A percentile compares a stretch with the other conserved stretches of the same genome.
Evolutionary conservation across 2,888 invertebrate genomes (phyloP).

Genomic region (Tetranychus piercei): DNA sequence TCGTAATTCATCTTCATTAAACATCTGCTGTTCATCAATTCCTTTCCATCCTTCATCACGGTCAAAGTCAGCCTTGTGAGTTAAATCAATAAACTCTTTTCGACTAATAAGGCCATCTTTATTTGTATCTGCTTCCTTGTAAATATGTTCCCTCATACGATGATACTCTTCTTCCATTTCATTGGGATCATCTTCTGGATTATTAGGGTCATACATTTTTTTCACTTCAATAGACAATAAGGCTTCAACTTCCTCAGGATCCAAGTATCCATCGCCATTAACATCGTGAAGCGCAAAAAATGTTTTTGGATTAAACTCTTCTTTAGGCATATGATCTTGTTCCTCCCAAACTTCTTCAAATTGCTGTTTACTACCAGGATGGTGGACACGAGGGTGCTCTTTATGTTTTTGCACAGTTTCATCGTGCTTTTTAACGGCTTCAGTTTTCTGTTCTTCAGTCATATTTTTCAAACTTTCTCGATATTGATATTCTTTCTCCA

Average conservation of each 20-base stretch:
- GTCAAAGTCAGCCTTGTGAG: constrained; percentile 60
- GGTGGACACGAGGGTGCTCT: constrained; percentile 55
- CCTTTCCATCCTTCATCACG: constrained; percentile 74
- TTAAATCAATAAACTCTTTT: constrained; percentile 69
- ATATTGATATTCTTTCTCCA: constrained; percentile 80
- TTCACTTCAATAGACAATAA: constrained; percentile 42
- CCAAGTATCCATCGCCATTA: constrained; percentile 75
- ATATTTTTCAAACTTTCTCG: constrained; percentile 56
- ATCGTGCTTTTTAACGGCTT: constrained; percentile 51
- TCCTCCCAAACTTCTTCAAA: constrained; percentile 86
- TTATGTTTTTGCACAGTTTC: constrained; percentile 57
- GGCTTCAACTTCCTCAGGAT: constrained; percentile 52
- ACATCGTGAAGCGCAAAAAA: constrained; percentile 90
- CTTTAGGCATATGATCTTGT: constrained; percentile 72
- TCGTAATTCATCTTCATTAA: constrained; percentile 62
- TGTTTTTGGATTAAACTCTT: constrained; percentile 78
- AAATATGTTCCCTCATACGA: constrained; percentile 90
- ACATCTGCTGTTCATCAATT: constrained; percentile 64
- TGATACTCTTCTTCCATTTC: constrained; percentile 74
- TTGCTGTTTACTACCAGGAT: constrained; percentile 67
- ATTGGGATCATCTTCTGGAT: constrained; percentile 52
- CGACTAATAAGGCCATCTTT: constrained; percentile 61
- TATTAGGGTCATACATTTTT: constrained; percentile 70
- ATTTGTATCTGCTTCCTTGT: constrained; percentile 71
- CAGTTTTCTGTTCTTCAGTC: constrained; percentile 52